Base-by-base conservation (phyloP, 2,797 vertebrate species). In the Acanthurus tractus region DNA sequence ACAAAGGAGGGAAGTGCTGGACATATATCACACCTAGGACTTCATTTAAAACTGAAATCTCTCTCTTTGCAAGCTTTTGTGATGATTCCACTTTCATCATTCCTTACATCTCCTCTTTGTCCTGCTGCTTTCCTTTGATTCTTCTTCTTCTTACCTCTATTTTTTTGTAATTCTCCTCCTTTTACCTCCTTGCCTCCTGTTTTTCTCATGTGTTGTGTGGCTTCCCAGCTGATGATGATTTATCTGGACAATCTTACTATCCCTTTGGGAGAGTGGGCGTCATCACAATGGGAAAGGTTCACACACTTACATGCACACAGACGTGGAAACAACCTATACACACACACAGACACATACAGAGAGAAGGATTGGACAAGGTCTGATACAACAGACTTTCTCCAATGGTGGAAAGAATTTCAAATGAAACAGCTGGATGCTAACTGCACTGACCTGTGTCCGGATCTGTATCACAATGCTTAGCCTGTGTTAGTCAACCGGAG, bases 151-250 rank as follows among this genome's bases (percentile, higher is more conserved):
- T 42, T 42, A 40, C 58, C 63, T 67, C 38, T 15, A 34, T 73
- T 49, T 63, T 40, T 54, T 62, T 63, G 45, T 17, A 34, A 34
- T 36, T 44, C 3, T 23, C 23, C 1, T 6, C 36, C 53, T 48
- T 49, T 45, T 45, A 5, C 29, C 8, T 38, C 38, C 42, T 45
- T 56, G 12, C n/a, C 17, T 53, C 13, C 71, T 12, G 78, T 79
- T 18, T 71, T 64, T 62, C 5, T 2, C 45, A 23, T 80, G 77
- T 88, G 86, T 78, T 76, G 70, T 87, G 70, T 68, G 66, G 74
- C 67, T 88, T 57, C 72, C 59, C 86, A 78, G 45, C 82, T 90
- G 90, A 93, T 79, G 77, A 86, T 92, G 85, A 93, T 92, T 91
- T 88, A 90, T 90, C 78, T 85, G 81, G 88, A 92, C 91, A 91